A percentile compares a stretch with the other conserved stretches of the same genome.
Conservation (phyloP, 1,140 invertebrate genomes). For the Bilobella aurantiaca region DNA sequence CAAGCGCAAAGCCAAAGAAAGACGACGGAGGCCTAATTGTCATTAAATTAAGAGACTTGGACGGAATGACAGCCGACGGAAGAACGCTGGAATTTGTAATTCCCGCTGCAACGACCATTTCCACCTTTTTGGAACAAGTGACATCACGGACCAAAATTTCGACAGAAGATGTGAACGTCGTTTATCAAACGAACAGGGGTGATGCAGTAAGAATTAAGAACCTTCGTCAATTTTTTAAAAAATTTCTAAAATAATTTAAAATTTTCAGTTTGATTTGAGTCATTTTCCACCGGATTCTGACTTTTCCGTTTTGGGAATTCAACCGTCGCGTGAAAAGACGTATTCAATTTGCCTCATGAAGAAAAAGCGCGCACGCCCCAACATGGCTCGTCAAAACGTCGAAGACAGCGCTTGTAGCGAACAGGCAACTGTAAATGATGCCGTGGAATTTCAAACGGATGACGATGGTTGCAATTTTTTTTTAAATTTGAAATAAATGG, state of each 20-base stretch:
- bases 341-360: neutral
- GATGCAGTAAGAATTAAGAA: too few relatives aligned
- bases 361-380: neutral
- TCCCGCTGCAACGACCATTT: neutral
- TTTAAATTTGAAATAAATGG: too few relatives aligned
- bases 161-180: neutral
- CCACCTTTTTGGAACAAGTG: neutral
- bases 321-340: neutral
- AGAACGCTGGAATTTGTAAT: neutral
- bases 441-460: too few relatives aligned
- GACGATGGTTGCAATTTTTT: too few relatives aligned
- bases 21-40: neutral
- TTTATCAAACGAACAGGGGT: neutral
- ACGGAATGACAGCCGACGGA: neutral
- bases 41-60: neutral
- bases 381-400: too few relatives aligned
- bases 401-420: too few relatives aligned
- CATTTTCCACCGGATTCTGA: neutral
- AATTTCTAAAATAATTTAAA: neutral
- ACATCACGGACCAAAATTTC: neutral
- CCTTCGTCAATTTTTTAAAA: too few relatives aligned
- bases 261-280: neutral
- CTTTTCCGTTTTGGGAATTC: neutral
- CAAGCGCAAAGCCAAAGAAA: too few relatives aligned
- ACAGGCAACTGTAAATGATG: too few relatives aligned